A percentile compares a stretch with the other conserved stretches of the same genome.
These are phyloP conservation scores for Heliocidaris tuberculata DNA, from an alignment of 35 echinoderm and acorn worm genomes.

Conservation along the genomic window DNA sequence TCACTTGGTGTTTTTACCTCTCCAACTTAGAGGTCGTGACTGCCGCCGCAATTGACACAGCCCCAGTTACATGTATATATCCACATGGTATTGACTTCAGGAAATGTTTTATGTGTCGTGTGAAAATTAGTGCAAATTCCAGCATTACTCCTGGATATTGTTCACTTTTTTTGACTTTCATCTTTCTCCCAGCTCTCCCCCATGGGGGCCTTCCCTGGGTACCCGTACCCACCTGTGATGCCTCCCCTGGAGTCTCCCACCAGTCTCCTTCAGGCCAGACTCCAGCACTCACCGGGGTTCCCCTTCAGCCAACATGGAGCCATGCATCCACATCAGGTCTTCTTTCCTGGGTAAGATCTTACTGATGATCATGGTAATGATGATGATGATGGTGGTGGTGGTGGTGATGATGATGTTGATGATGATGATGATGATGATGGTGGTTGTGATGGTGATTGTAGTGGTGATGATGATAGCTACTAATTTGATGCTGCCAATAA, in stretches of 20 bases:
- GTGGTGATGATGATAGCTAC: too few relatives aligned
- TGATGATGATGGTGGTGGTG: too few relatives aligned
- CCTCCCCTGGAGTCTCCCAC: constrained; percentile 34
- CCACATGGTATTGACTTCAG: background rate
- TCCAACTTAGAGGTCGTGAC: too few relatives aligned
- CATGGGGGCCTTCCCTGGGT: constrained; percentile 15
- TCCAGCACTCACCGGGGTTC: constrained; percentile 36
- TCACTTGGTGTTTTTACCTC: too few relatives aligned
- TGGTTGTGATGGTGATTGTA: too few relatives aligned
- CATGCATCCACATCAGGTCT: constrained; percentile 31
- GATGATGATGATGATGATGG: too few relatives aligned
- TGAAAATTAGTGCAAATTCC: background rate
- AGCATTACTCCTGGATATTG: background rate
- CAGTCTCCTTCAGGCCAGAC: constrained; percentile 25
- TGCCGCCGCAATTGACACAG: too few relatives aligned
- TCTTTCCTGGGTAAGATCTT: constrained; percentile 21
- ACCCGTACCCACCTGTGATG: background rate
- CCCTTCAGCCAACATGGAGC: constrained; percentile 7
- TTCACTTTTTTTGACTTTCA: background rate
- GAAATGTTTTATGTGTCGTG: background rate
- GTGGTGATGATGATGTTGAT: too few relatives aligned
- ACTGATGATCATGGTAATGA: too few relatives aligned
- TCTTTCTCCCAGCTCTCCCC: background rate
- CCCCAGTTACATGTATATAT: too few relatives aligned
- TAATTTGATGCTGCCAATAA: too few relatives aligned